Base-by-base conservation (phyloP, 2,113 vertebrate species). In the Polypterus senegalus region DNA sequence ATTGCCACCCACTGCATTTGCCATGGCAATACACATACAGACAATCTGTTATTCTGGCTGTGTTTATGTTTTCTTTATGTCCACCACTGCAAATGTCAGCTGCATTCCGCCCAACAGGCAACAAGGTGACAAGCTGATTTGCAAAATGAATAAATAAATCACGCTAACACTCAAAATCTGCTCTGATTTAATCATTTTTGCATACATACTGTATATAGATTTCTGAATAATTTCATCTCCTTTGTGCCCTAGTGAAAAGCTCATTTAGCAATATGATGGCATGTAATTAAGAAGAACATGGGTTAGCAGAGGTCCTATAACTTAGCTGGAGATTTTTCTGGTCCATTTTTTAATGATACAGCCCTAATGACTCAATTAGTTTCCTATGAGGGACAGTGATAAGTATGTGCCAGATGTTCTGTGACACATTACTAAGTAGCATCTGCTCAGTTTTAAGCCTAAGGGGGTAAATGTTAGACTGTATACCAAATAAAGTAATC, bases 321-420 rank as follows among this genome's bases (percentile, higher is more conserved):
- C 63, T 65, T 60, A 72, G 71, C 64, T 70, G 77, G 53, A 64
- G 59, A 70, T 47, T 71, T 73, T 66, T 81, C 27, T 63, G 66
- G 71, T 77, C 69, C 69, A 72, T 79, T 82, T 82, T 77, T 65
- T 77, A 75, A 69, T 62, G 63, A 69, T 76, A 69, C 64, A 68
- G 8, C 67, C 65, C 77, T 79, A 85, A 84, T 66, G 64, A 84
- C 70, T 79, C 69, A 69, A 63, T 78, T 79, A 80, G 66, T 84
- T 85, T 83, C 76, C 74, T 74, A 70, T 67, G 65, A 77, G 72
- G 69, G 81, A 71, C 54, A 45, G 6, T n/a, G 58, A 58, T 75
- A 76, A 66, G 48, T 63, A 59, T 59, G 65, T 47, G 27, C 53
- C 74, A 86, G 79, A 75, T 78, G 77, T 79, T 81, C 76, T 66